These are phyloP conservation scores for Clarias platycephalus DNA, from an alignment of 2,797 vertebrate genomes.

Conservation along the genomic window DNA sequence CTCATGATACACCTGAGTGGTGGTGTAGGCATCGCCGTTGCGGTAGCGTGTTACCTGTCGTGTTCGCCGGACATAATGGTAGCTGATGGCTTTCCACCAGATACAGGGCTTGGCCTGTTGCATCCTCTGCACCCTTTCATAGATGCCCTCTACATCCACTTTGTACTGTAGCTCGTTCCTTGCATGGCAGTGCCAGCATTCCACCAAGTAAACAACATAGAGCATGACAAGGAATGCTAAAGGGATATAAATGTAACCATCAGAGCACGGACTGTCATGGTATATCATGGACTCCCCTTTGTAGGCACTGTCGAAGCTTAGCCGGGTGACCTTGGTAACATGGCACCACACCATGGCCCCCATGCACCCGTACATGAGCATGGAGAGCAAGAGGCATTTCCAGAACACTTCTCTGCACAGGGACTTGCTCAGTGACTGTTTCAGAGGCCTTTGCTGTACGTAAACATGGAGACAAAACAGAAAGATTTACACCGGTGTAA, in stretches of 20 bases:
- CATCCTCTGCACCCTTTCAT: conserved; percentile 83
- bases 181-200: conserved; percentile 97
- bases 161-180: conserved; percentile 92
- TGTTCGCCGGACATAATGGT: conserved; percentile 88
- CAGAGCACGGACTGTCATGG: conserved; percentile 95
- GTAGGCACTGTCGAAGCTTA: conserved; percentile 92
- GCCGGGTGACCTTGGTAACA: conserved; percentile 92
- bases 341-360: conserved; percentile 97
- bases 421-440: conserved; percentile 93
- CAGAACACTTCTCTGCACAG: conserved; percentile 94
- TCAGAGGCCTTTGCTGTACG: conserved; percentile 88
- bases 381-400: conserved; percentile 93
- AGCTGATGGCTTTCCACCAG: conserved; percentile 96
- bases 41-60: conserved; percentile 90
- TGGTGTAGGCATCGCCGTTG: conserved; percentile 89
- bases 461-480: conserved; percentile 34
- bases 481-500: not conserved
- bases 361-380: conserved; percentile 97
- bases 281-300: conserved; percentile 98
- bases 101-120: conserved; percentile 89
- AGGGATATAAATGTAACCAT: conserved; percentile 97
- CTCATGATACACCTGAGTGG: conserved; percentile 90
- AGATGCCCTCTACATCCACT: conserved; percentile 73
- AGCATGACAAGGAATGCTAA: conserved; percentile 94
- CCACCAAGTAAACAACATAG: conserved; percentile 93